phyloP scores from a whole-genome alignment of 1,140 invertebrate genomes.

The Aporrectodea caliginosa region DNA sequence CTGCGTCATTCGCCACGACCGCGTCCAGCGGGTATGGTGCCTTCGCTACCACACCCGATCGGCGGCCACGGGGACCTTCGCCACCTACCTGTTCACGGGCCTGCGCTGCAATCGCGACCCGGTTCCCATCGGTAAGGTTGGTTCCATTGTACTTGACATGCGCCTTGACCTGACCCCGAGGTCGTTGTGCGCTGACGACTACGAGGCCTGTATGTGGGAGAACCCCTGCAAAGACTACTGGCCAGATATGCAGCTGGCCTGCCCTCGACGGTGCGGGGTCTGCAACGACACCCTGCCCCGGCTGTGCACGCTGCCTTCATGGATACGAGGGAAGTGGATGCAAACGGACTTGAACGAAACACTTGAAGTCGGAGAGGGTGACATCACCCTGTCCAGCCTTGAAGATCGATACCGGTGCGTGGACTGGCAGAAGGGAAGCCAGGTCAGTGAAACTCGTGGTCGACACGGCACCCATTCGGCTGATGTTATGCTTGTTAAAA shows the following conservation, averaged over 20 bases:
- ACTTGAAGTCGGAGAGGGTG: not conserved
- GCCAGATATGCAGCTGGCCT: slow-evolving; percentile 6
- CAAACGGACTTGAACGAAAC: not conserved
- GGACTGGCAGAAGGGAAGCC: not conserved
- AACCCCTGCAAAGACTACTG: not conserved
- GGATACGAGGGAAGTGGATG: slow-evolving; percentile 13
- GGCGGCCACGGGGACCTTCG: not conserved
- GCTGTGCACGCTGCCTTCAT: not conserved
- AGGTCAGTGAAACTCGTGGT: not conserved
- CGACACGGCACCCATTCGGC: not conserved
- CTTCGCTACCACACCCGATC: not conserved
- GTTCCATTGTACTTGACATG: not conserved
- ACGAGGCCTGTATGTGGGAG: slow-evolving; percentile 24
- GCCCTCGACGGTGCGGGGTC: slow-evolving; percentile 16
- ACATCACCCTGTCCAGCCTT: not conserved
- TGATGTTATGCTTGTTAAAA: slow-evolving; percentile 26
- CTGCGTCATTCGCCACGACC: not conserved
- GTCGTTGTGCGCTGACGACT: slow-evolving; percentile 27
- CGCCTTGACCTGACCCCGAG: not conserved
- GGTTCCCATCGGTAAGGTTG: not conserved
- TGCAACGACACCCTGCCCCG: slow-evolving; percentile 7
- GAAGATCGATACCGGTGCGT: slow-evolving; percentile 21
- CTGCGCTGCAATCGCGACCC: not conserved
- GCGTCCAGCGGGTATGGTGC: not conserved
- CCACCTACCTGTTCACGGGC: not conserved